Base-by-base conservation (phyloP, 2,888 invertebrate genomes). In the Drosophila testacea region DNA sequence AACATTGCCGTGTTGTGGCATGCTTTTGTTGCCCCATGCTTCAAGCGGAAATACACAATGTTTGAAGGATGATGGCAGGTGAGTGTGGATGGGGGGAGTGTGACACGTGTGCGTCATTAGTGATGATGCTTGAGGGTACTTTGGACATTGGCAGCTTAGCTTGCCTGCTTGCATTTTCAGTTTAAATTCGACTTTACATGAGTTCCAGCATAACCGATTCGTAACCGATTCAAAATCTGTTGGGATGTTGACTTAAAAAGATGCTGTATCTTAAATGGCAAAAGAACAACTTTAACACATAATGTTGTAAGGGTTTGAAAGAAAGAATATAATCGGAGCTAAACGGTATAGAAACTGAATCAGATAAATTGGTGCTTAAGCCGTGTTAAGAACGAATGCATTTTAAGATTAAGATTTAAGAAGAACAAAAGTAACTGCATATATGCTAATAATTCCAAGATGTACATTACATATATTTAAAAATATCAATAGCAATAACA, bases 91-190 rank as follows among this genome's bases (percentile, higher is more conserved):
- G n/a, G 30, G 0, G 38, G 11, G 39, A 39, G 10, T 39, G 39
- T n/a, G 52, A 28, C 52, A 52, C 52, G 52, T 52, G 52, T 39
- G 28, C 38, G 39, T 28, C 39, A 52, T 52, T 52, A 52, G 38
- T n/a, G 10, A 38, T 10, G 28, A 38, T 39, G 52, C 54, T 46
- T 22, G 32, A 34, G 30, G 11, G 6, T 13, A 39, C 48, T 47
- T 60, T 59, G 51, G 51, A 10, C 51, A 38, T 39, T 13, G n/a
- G 1, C 50, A 50, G 22, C 50, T 50, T 34, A 34, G 1, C 34
- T 22, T 50, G 48, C 22, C 34, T 6, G 16, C 34, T 13, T 47
- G 11, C 16, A 48, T 16, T 50, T 50, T 50, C 50, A 48, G 32
- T 50, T 38, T 0, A 16, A 32, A 16, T 32, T 30, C 4, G 3